Conservation (phyloP, 2,113 vertebrate species). For the Gymnarchus niloticus region DNA sequence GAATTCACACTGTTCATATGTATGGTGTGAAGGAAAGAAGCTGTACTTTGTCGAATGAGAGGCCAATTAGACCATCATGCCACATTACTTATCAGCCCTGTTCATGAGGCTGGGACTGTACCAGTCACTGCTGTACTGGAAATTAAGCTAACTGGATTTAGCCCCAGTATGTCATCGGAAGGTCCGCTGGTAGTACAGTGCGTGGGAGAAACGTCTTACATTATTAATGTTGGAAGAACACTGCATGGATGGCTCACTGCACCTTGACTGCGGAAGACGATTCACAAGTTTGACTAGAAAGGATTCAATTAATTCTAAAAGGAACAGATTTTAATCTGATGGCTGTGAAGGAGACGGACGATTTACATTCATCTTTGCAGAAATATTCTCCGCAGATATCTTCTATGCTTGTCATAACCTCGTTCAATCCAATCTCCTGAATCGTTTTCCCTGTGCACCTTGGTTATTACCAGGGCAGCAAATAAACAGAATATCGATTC, state of each 20-base stretch:
- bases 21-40: background rate
- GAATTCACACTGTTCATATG: background rate
- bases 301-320: conserved; percentile 5
- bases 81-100: background rate
- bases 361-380: background rate
- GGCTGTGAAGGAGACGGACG: background rate
- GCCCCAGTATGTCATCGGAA: background rate
- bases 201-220: background rate
- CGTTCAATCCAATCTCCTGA: background rate
- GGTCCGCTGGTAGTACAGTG: background rate
- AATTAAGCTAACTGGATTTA: background rate
- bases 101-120: background rate
- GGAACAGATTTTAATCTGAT: background rate
- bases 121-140: background rate
- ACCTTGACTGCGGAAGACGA: background rate
- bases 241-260: background rate
- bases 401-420: background rate
- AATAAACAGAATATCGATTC: background rate
- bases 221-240: background rate
- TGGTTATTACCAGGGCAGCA: background rate
- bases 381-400: background rate
- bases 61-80: background rate
- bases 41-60: background rate
- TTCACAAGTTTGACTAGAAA: background rate
- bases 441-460: background rate